Evolutionary conservation across 1,140 invertebrate genomes (phyloP), one percentile per base, ranked within the genome.

Genomic region (Temnothorax curvispinosus): DNA sequence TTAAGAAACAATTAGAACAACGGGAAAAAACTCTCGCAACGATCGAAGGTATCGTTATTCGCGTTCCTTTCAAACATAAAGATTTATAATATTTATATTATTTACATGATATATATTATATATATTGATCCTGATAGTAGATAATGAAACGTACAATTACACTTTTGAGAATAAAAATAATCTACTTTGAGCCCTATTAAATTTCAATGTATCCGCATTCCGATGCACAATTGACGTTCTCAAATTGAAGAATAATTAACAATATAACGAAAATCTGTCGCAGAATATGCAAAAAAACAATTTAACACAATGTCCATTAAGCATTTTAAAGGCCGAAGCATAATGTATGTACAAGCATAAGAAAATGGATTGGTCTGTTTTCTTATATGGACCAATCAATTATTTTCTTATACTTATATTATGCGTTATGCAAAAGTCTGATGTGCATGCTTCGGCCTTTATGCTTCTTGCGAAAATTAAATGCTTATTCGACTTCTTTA

Each of bases 1-100:
- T 54, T 54, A 67, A 64, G 60, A 41, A 54, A 69, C n/a, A 81
- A 69, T 81, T 81, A 56, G 38, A 41, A 15, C 38, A 69, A n/a
- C 35, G 47, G 15, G 13, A 81, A n/a, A 54, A 81, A 69, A 81
- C 13, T 65, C n/a, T 65, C 9, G 64, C 21, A 71, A 56, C 15
- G 3, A 77, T 27, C 27, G 27, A 27, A 41, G 18, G 11, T 41
- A 35, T 35, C 15, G 11, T 9, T 62, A n/a, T 11, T 52, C 11
- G 18, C 32, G 4, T 56, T 80, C 1, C 27, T 80, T 81, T 71
- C n/a, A 32, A 41, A 41, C 5, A 18, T 9, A 44, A n/a, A 0
- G 15, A 32, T 60, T 44, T 44, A 62, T 15, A 60, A 77, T 2
- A 18, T 6, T 38, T 54, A 38, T 35, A 50, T 50, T 74, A 35